A percentile compares a stretch with the other conserved stretches of the same genome.
Conservation (phyloP, 2,113 vertebrate genomes). For the Jacana jacana region DNA sequence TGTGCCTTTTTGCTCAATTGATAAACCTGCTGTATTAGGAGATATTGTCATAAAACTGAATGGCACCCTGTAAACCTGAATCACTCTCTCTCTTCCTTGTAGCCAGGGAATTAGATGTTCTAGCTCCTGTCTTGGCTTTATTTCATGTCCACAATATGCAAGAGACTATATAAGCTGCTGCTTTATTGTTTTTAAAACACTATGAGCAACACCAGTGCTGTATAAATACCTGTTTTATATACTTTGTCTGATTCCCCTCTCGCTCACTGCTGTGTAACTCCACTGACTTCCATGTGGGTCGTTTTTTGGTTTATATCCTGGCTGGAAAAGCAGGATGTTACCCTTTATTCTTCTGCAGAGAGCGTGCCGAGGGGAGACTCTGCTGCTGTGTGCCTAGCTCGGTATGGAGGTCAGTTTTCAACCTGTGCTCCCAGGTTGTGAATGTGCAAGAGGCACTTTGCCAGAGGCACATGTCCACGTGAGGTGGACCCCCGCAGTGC, state of each 20-base stretch:
- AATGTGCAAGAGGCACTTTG: neutral
- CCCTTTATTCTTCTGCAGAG: neutral
- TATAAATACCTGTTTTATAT: conserved; percentile 56
- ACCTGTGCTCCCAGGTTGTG: fast-evolving
- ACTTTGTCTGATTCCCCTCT: conserved; percentile 20
- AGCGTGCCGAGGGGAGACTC: fast-evolving
- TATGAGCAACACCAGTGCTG: neutral
- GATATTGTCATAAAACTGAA: conserved; percentile 70
- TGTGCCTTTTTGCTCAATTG: conserved; percentile 66
- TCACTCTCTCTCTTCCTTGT: conserved; percentile 39
- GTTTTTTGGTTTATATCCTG: neutral
- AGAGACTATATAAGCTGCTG: conserved; percentile 41
- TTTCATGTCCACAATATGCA: conserved; percentile 59
- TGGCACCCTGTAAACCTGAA: conserved; percentile 69
- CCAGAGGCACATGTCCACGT: fast-evolving
- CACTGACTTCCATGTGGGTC: neutral
- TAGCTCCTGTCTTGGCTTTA: conserved; percentile 45
- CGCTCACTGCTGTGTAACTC: neutral
- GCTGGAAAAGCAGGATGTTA: neutral
- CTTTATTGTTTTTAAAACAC: conserved; percentile 66
- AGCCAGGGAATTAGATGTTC: conserved; percentile 56
- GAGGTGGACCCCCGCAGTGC: neutral
- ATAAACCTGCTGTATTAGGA: conserved; percentile 66
- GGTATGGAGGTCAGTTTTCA: neutral
- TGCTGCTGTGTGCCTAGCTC: fast-evolving